Conservation (phyloP, 2,113 vertebrate genomes). For the Bostrychus sinensis region DNA sequence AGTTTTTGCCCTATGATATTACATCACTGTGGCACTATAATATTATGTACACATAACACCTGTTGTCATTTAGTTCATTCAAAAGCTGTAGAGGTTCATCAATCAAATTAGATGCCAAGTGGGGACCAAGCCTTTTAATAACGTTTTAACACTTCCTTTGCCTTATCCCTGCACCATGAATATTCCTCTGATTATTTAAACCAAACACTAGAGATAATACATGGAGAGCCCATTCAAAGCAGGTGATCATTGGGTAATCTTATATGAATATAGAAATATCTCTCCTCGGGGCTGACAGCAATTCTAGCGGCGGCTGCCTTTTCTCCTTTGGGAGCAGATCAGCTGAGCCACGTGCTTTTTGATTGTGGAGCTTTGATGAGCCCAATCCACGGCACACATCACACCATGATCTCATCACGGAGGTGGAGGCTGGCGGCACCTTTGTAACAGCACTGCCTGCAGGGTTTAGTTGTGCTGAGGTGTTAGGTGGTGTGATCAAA, state of each 20-base stretch:
- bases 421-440: constrained; percentile 23
- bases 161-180: constrained; percentile 60
- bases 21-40: constrained; percentile 10
- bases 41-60: constrained; percentile 38
- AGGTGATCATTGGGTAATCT: constrained; percentile 69
- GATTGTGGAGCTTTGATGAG: constrained; percentile 66
- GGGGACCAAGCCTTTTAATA: constrained; percentile 10
- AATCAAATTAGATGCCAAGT: constrained; percentile 33
- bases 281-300: constrained; percentile 62
- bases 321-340: constrained; percentile 51
- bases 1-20: too few relatives aligned
- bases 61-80: constrained; percentile 15
- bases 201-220: constrained; percentile 42
- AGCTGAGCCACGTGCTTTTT: constrained; percentile 53
- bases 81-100: constrained; percentile 17
- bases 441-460: constrained; percentile 31
- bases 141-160: constrained; percentile 44
- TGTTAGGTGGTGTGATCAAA: constrained; percentile 45
- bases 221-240: constrained; percentile 48
- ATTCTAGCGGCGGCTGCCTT: constrained; percentile 48
- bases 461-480: constrained; percentile 35
- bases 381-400: constrained; percentile 59
- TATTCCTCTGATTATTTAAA: constrained; percentile 63
- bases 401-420: constrained; percentile 34
- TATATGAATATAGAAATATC: constrained; percentile 67